phyloP scores from a whole-genome alignment of 2,888 invertebrate species.

The Sclerodermus sp. region DNA sequence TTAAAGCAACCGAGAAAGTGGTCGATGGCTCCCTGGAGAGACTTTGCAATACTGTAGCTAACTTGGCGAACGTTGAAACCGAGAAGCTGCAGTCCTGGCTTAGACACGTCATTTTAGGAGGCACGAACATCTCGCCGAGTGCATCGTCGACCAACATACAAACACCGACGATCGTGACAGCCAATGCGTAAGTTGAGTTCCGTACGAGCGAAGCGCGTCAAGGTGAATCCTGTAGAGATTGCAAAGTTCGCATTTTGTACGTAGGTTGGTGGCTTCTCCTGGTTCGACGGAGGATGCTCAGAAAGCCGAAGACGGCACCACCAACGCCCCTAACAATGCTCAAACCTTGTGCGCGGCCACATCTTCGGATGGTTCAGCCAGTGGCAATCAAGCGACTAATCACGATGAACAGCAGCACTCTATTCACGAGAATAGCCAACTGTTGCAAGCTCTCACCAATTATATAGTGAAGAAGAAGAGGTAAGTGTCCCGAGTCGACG shows the following conservation, averaged over 20 bases:
- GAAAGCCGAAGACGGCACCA: slow-evolving; percentile 40
- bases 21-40: slow-evolving; percentile 67
- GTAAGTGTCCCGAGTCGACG: slow-evolving; percentile 23
- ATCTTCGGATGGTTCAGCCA: slow-evolving; percentile 27
- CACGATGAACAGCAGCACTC: slow-evolving; percentile 56
- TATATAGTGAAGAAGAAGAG: slow-evolving; percentile 72
- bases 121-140: slow-evolving; percentile 55
- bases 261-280: slow-evolving; percentile 22
- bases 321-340: slow-evolving; percentile 34
- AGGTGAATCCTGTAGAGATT: too few relatives aligned
- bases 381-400: slow-evolving; percentile 33
- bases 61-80: slow-evolving; percentile 67
- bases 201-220: too few relatives aligned
- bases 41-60: slow-evolving; percentile 69
- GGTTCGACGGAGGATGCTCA: slow-evolving; percentile 32
- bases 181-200: slow-evolving; percentile 40
- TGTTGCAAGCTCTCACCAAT: slow-evolving; percentile 71
- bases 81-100: slow-evolving; percentile 68
- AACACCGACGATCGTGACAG: slow-evolving; percentile 60
- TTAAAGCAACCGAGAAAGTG: slow-evolving; percentile 59
- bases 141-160: slow-evolving; percentile 60
- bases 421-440: slow-evolving; percentile 70
- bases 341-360: slow-evolving; percentile 43
- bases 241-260: too few relatives aligned
- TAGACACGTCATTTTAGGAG: slow-evolving; percentile 68